Evolutionary conservation across 2,113 vertebrate genomes (phyloP).

Genomic region (Symphodus melops): DNA sequence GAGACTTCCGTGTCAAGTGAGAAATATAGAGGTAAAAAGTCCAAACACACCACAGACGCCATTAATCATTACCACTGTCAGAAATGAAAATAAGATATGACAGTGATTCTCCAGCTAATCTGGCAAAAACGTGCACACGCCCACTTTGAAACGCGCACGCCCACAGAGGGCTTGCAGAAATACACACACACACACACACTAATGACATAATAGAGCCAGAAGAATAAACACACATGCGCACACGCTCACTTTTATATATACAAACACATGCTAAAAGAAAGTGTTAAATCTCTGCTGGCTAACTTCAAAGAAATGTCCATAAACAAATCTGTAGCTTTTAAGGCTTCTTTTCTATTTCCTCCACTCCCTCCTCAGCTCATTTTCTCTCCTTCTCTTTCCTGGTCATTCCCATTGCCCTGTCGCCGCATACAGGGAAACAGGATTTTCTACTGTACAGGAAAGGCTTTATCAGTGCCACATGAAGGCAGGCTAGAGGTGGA

Average conservation of each 20-base stretch:
- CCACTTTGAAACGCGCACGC: slow-evolving; percentile 63
- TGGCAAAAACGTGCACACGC: slow-evolving; percentile 75
- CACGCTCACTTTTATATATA: slow-evolving; percentile 63
- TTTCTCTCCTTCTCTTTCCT: slow-evolving; percentile 83
- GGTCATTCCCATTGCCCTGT: slow-evolving; percentile 89
- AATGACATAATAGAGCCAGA: slow-evolving; percentile 73
- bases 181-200: slow-evolving; percentile 61
- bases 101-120: slow-evolving; percentile 82
- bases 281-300: slow-evolving; percentile 56
- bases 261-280: slow-evolving; percentile 51
- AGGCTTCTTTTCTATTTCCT: slow-evolving; percentile 74
- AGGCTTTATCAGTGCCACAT: slow-evolving; percentile 97
- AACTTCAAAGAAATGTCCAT: slow-evolving; percentile 65
- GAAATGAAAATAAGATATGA: slow-evolving; percentile 83
- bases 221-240: slow-evolving; percentile 61
- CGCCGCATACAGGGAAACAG: slow-evolving; percentile 91
- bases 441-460: slow-evolving; percentile 98
- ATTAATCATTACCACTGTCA: slow-evolving; percentile 83
- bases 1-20: slow-evolving; percentile 82
- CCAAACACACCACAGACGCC: slow-evolving; percentile 78
- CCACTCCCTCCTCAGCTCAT: slow-evolving; percentile 37
- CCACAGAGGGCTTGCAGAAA: slow-evolving; percentile 48
- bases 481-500: slow-evolving; percentile 95
- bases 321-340: slow-evolving; percentile 58
- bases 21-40: slow-evolving; percentile 81